phyloP scores from a whole-genome alignment of 2,888 invertebrate genomes.

The Mechanitis mazaeus region DNA sequence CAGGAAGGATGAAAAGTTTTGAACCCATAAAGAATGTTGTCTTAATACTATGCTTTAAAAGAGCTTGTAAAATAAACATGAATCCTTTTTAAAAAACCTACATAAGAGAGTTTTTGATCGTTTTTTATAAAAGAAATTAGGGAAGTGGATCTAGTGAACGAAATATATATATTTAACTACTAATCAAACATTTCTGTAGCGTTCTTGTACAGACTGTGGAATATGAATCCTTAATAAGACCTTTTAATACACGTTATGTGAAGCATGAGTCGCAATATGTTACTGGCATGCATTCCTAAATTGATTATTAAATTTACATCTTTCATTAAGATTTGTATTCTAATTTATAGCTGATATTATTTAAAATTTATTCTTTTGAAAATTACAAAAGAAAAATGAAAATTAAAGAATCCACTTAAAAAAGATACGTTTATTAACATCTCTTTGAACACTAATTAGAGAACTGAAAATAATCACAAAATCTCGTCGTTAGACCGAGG shows the following conservation, averaged over 20 bases:
- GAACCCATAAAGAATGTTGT: too few relatives aligned
- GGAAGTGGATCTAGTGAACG: neutral
- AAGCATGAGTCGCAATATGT: constrained; percentile 4
- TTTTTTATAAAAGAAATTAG: too few relatives aligned
- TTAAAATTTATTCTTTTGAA: too few relatives aligned
- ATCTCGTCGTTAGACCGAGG: constrained; percentile 52
- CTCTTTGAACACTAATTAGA: constrained; percentile 17
- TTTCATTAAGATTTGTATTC: neutral
- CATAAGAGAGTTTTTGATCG: too few relatives aligned
- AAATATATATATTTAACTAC: neutral
- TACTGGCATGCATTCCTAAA: neutral
- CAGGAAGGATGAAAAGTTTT: too few relatives aligned
- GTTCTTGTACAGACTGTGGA: neutral
- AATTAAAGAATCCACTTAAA: neutral
- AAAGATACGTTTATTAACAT: neutral
- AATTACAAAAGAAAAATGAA: too few relatives aligned
- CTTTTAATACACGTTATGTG: constrained; percentile 2
- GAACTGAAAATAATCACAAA: constrained; percentile 28
- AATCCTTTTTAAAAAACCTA: too few relatives aligned
- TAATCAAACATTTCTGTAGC: neutral
- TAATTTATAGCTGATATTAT: neutral
- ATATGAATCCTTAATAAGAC: constrained; percentile 45
- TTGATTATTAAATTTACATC: constrained; percentile 2
- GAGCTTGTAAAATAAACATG: too few relatives aligned
- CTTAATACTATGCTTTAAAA: too few relatives aligned